A percentile compares a stretch with the other conserved stretches of the same genome.
Evolutionary conservation across 2,888 invertebrate genomes (phyloP).

Genomic region (Colletes collaris): DNA sequence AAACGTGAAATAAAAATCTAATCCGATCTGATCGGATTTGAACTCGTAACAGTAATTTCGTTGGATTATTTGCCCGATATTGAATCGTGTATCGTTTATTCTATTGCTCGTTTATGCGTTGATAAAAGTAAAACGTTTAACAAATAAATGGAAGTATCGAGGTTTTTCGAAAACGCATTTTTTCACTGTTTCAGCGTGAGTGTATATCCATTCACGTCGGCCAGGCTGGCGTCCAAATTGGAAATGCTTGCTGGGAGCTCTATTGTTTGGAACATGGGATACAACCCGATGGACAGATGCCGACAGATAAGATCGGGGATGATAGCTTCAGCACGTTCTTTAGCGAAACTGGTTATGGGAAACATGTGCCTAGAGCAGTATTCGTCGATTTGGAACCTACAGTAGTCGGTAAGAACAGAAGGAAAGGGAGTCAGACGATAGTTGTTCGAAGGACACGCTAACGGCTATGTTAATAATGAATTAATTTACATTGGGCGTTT

Average conservation of each 20-base stretch:
- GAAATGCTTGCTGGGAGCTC: slow-evolving; percentile 95
- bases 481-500: no score
- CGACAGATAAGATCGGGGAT: slow-evolving; percentile 96
- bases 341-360: slow-evolving; percentile 97
- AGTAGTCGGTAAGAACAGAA: slow-evolving; percentile 87
- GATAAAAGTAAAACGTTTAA: neutral
- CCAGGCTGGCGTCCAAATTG: slow-evolving; percentile 94
- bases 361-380: slow-evolving; percentile 97
- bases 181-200: slow-evolving; percentile 86
- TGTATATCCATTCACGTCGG: slow-evolving; percentile 92
- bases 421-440: neutral
- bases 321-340: slow-evolving; percentile 98
- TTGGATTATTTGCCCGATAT: neutral
- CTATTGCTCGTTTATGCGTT: neutral
- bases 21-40: neutral
- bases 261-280: slow-evolving; percentile 95
- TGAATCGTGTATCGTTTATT: neutral
- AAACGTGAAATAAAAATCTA: neutral
- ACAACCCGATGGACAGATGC: slow-evolving; percentile 97
- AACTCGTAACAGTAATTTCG: neutral
- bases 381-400: slow-evolving; percentile 98
- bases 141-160: neutral
- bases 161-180: neutral
- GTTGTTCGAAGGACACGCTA: neutral
- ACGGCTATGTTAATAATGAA: neutral